A percentile compares a stretch with the other conserved stretches of the same genome.
Conservation (phyloP, 2,113 vertebrate genomes). For the Rutilus rutilus region DNA sequence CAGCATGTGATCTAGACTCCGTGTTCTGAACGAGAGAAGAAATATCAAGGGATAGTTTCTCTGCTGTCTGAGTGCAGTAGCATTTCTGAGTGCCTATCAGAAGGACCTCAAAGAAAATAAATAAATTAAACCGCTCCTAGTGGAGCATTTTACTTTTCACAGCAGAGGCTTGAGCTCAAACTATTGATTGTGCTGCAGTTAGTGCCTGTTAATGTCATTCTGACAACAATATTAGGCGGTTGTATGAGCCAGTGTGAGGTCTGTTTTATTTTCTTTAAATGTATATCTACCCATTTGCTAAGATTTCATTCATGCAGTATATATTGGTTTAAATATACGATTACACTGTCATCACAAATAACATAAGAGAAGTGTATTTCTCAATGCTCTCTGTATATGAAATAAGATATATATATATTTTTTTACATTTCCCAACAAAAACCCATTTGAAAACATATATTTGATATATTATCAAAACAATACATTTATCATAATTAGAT, state of each 20-base stretch:
- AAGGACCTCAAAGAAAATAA: conserved; percentile 18
- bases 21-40: conserved; percentile 8
- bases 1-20: background rate
- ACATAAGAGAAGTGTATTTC: background rate
- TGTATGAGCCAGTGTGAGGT: background rate
- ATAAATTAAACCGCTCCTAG: conserved; percentile 2
- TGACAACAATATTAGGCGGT: background rate
- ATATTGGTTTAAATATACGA: background rate
- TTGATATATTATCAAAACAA: background rate
- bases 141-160: conserved; percentile 40
- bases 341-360: background rate
- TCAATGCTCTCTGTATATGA: background rate
- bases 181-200: conserved; percentile 26
- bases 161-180: background rate
- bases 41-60: background rate
- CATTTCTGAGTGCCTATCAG: conserved; percentile 21
- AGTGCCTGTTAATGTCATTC: conserved; percentile 4
- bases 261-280: background rate
- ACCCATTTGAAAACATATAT: background rate
- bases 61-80: conserved; percentile 2
- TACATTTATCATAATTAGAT: background rate
- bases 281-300: background rate
- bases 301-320: background rate
- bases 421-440: background rate
- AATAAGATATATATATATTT: no score